Percentiles rank a stretch among this genome's conserved stretches.
These are phyloP conservation scores for Meiosimyza platycephala DNA, from an alignment of 2,888 invertebrate species.

Conservation along the genomic window DNA sequence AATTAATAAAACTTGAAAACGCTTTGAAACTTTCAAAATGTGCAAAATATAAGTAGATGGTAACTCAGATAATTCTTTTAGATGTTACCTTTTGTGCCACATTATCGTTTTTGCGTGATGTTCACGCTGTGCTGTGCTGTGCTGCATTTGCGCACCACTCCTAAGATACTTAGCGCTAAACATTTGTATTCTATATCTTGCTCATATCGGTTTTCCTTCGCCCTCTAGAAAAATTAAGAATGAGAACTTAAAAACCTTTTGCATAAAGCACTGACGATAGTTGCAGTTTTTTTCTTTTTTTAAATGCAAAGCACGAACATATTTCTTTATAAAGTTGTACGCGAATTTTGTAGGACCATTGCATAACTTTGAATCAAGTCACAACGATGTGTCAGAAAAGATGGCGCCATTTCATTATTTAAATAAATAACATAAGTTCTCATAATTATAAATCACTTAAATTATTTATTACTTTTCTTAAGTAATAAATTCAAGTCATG, in stretches of 20 bases:
- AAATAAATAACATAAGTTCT: too few relatives aligned
- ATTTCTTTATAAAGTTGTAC: slow-evolving; percentile 13
- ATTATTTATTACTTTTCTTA: too few relatives aligned
- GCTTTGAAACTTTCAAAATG: not conserved
- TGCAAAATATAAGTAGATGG: not conserved
- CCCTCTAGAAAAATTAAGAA: slow-evolving; percentile 6
- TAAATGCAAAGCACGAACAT: slow-evolving; percentile 29
- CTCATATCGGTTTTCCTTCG: slow-evolving; percentile 1
- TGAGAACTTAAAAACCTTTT: slow-evolving; percentile 11
- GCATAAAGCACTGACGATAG: not conserved
- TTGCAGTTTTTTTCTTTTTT: slow-evolving; percentile 3
- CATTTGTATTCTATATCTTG: not conserved
- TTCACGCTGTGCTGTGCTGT: slow-evolving; percentile 14
- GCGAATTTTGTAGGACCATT: not conserved
- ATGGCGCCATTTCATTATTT: slow-evolving; percentile 26
- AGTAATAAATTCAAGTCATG: too few relatives aligned
- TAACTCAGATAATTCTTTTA: too few relatives aligned
- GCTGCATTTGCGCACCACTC: slow-evolving; percentile 9
- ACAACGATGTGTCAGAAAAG: not conserved
- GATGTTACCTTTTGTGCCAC: too few relatives aligned
- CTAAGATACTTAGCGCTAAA: not conserved
- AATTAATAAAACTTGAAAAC: too few relatives aligned
- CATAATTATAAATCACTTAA: too few relatives aligned
- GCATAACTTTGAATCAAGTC: not conserved
- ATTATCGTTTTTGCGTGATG: not conserved